Evolutionary conservation across 1,140 invertebrate genomes (phyloP), one percentile per base, ranked within the genome.

Genomic region (Meloidogyne exigua): DNA sequence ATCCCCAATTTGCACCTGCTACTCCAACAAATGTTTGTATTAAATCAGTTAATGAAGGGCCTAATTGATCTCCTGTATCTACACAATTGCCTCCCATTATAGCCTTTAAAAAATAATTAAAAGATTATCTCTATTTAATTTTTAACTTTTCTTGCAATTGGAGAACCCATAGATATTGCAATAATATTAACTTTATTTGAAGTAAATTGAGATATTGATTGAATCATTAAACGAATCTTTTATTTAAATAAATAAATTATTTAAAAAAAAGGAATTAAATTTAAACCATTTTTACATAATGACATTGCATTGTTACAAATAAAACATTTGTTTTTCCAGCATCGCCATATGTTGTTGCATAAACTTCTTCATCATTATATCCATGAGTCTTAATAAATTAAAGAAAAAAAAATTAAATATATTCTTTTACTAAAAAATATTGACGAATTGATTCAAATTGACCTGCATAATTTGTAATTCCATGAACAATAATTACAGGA

Each of bases 331-430:
- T 86, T 44, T 77, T 72, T n/a, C 85, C 85, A 23, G 72, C 81
- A 70, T 87, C 85, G 32, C 85, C 85, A 75, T 87, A 87, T 1
- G 85, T 87, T 11, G 85, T 87, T n/a, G 79, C 85, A 76, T 87
- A 87, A 25, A 87, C 77, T 66, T 87, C 84, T 28, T 76, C 70
- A 18, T 81, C 77, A 25, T 26, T 62, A 68, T 87, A 87, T 23
- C 84, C 84, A 77, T 83, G 80, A 65, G 62, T 73, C 71, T 73
- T 36, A 62, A 0, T 21, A 12, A 1, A 36, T 2, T n/a, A 44
- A 18, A 72, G 0, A 21, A 21, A 28, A 72, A 36, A 36, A 11
- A 26, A 25, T 25, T 11, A 72, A 23, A 11, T 15, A 64, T 72
- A 63, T 21, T 25, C 12, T 13, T 72, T 49, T 9, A 49, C 74